A percentile compares a stretch with the other conserved stretches of the same genome.
Evolutionary conservation across 1,140 invertebrate species (phyloP).

Genomic region (Cydia fagiglandana): DNA sequence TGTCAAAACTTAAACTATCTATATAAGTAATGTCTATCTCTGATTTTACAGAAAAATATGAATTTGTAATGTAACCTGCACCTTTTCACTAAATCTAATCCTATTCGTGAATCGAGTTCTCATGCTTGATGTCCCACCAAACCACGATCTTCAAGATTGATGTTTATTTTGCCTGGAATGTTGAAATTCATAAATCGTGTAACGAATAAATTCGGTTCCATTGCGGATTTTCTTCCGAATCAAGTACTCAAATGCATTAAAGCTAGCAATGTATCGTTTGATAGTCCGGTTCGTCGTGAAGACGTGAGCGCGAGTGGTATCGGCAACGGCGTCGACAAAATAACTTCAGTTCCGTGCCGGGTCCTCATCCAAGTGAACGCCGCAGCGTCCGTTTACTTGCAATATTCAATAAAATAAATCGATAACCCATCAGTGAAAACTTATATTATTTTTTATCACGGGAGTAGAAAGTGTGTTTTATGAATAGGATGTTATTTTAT

Average conservation of each 20-base stretch:
- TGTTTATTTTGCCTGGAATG: conserved; percentile 38
- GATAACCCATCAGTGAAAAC: conserved; percentile 26
- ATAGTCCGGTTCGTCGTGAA: background rate
- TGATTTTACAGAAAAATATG: background rate
- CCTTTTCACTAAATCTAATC: conserved; percentile 64
- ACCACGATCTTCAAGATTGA: conserved; percentile 44
- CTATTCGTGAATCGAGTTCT: conserved; percentile 70
- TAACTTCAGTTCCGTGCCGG: conserved; percentile 56
- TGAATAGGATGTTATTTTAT: background rate
- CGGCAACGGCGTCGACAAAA: conserved; percentile 50
- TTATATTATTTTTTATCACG: conserved; percentile 1
- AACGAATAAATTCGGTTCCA: conserved; percentile 29
- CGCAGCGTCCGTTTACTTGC: conserved; percentile 31
- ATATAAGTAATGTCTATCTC: too few relatives aligned
- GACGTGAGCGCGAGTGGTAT: background rate
- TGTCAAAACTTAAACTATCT: too few relatives aligned
- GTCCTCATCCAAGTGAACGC: conserved; percentile 46
- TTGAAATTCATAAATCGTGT: background rate
- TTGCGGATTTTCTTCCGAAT: conserved; percentile 1
- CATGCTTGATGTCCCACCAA: conserved; percentile 61
- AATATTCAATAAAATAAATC: conserved; percentile 30
- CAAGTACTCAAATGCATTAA: background rate
- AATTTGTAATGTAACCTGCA: conserved; percentile 41
- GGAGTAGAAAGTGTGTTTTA: background rate
- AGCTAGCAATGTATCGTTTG: background rate